Evolutionary conservation across 2,888 invertebrate genomes (phyloP).

Genomic region (Myopa testacea): DNA sequence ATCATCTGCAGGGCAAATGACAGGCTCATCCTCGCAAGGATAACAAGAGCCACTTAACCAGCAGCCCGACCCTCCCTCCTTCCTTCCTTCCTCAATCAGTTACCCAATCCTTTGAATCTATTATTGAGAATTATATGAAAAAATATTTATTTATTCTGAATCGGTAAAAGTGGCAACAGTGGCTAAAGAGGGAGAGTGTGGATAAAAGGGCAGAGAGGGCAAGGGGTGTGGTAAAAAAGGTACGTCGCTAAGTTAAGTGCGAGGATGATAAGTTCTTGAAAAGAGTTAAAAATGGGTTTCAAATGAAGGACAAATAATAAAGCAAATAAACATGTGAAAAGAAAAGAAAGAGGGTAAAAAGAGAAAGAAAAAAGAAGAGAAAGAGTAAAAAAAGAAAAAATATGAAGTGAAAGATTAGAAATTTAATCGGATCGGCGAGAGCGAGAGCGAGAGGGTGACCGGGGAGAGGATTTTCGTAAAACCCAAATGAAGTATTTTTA

Average conservation of each 20-base stretch:
- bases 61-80: neutral
- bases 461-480: too few relatives aligned
- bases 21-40: neutral
- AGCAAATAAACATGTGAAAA: neutral
- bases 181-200: neutral
- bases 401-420: too few relatives aligned
- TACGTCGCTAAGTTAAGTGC: too few relatives aligned
- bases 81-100: neutral
- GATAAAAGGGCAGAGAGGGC: neutral
- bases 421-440: too few relatives aligned
- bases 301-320: neutral
- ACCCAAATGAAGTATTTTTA: too few relatives aligned
- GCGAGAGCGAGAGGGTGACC: too few relatives aligned
- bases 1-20: conserved; percentile 45
- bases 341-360: too few relatives aligned
- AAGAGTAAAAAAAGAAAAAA: neutral
- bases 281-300: neutral
- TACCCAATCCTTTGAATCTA: conserved; percentile 19
- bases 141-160: neutral
- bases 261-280: neutral
- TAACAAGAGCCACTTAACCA: conserved; percentile 3
- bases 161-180: neutral
- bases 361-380: too few relatives aligned
- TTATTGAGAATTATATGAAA: conserved; percentile 15
- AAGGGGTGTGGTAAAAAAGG: too few relatives aligned